These are phyloP conservation scores for Micoletzkya japonica DNA, from an alignment of 2,888 invertebrate genomes.

Conservation along the genomic window DNA sequence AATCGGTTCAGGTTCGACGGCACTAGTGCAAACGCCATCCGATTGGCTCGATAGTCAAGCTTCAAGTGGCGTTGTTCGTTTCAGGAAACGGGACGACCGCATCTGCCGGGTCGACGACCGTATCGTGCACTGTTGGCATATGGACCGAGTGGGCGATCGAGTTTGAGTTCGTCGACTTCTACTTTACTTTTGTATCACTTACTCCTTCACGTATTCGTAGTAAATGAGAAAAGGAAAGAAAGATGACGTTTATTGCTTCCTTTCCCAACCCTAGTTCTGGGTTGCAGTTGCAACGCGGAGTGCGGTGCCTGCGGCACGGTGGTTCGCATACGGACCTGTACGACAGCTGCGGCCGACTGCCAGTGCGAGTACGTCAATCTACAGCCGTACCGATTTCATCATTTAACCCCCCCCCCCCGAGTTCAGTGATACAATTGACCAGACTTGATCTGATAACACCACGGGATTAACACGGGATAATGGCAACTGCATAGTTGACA, in stretches of 20 bases:
- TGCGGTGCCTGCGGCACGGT: slow-evolving; percentile 44
- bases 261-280: background rate
- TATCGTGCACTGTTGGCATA: slow-evolving; percentile 1
- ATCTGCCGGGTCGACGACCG: slow-evolving; percentile 5
- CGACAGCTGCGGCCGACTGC: slow-evolving; percentile 39
- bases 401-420: background rate
- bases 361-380: slow-evolving; percentile 41
- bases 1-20: too few relatives aligned
- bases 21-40: too few relatives aligned
- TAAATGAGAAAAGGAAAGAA: background rate
- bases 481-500: too few relatives aligned
- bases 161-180: slow-evolving; percentile 1
- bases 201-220: background rate
- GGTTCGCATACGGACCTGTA: slow-evolving; percentile 34
- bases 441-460: too few relatives aligned
- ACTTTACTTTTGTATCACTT: background rate
- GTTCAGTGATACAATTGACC: too few relatives aligned
- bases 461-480: too few relatives aligned
- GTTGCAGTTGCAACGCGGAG: slow-evolving; percentile 36
- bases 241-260: background rate
- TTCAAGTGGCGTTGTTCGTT: too few relatives aligned
- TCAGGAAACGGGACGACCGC: too few relatives aligned
- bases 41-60: too few relatives aligned
- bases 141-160: slow-evolving; percentile 28
- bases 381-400: background rate